A percentile compares a stretch with the other conserved stretches of the same genome.
phyloP scores from a whole-genome alignment of 2,113 vertebrate species.

The Apaloderma vittatum region DNA sequence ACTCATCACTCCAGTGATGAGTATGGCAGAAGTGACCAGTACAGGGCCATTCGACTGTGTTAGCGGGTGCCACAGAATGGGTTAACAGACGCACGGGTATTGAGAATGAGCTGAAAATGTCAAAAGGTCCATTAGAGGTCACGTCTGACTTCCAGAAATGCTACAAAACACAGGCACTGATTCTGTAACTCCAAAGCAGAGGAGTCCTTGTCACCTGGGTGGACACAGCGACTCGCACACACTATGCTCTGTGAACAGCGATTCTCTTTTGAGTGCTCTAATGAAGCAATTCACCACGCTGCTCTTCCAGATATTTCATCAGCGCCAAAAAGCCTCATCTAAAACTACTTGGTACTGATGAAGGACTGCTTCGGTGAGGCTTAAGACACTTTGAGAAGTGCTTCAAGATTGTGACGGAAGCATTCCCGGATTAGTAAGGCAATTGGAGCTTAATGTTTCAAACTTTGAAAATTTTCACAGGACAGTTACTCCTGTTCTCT shows the following conservation, averaged over 20 bases:
- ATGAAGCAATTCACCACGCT: background rate
- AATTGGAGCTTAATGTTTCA: background rate
- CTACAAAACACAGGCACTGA: background rate
- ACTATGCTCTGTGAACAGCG: accelerated
- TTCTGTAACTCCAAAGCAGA: background rate
- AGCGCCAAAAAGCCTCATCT: background rate
- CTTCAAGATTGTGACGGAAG: background rate
- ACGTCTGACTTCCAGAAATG: background rate
- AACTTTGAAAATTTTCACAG: background rate
- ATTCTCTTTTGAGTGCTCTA: background rate
- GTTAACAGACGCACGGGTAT: background rate
- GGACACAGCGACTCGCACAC: background rate
- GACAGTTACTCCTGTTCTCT: background rate
- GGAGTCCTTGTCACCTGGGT: background rate
- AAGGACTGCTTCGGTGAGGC: background rate
- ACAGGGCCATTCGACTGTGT: accelerated
- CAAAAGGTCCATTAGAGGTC: background rate
- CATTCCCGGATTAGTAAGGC: background rate
- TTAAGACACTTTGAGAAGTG: background rate
- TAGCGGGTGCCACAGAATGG: background rate
- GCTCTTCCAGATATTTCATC: background rate
- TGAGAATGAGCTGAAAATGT: background rate
- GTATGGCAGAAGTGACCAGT: background rate
- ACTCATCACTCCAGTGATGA: background rate
- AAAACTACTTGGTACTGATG: background rate